A percentile compares a stretch with the other conserved stretches of the same genome.
phyloP scores from a whole-genome alignment of 2,113 vertebrate species.

The Eclectus roratus region DNA sequence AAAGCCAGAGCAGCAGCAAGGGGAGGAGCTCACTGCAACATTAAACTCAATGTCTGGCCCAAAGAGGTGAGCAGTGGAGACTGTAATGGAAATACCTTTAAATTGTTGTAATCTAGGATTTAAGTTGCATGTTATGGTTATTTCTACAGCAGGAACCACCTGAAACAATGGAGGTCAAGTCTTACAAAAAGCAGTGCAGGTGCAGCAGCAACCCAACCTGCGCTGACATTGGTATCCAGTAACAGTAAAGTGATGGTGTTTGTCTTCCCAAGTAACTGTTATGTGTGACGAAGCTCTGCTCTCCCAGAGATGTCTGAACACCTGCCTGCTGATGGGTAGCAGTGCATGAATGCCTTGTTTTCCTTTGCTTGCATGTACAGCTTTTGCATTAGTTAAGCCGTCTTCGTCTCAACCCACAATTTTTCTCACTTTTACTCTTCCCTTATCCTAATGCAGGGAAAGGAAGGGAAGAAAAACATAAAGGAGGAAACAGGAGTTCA shows the following conservation, averaged over 20 bases:
- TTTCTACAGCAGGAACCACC: neutral
- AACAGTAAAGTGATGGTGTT: neutral
- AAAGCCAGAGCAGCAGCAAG: neutral
- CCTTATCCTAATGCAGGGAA: neutral
- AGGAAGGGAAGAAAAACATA: neutral
- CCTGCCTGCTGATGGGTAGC: neutral
- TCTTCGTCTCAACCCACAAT: neutral
- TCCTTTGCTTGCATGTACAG: neutral
- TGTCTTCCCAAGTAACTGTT: neutral
- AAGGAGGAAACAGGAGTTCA: neutral
- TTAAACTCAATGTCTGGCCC: neutral
- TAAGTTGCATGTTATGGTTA: neutral
- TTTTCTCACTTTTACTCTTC: neutral
- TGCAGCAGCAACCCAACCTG: neutral
- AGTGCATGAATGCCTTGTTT: neutral
- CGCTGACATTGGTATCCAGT: neutral
- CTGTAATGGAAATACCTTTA: neutral
- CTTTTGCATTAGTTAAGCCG: neutral
- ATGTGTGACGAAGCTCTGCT: neutral
- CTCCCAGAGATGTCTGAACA: neutral
- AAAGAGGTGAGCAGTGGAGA: neutral
- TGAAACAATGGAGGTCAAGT: neutral
- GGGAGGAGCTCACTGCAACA: neutral
- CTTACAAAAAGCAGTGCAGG: neutral
- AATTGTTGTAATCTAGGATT: neutral